Conservation (phyloP, 2,113 vertebrate species). For the Verasper variegatus region DNA sequence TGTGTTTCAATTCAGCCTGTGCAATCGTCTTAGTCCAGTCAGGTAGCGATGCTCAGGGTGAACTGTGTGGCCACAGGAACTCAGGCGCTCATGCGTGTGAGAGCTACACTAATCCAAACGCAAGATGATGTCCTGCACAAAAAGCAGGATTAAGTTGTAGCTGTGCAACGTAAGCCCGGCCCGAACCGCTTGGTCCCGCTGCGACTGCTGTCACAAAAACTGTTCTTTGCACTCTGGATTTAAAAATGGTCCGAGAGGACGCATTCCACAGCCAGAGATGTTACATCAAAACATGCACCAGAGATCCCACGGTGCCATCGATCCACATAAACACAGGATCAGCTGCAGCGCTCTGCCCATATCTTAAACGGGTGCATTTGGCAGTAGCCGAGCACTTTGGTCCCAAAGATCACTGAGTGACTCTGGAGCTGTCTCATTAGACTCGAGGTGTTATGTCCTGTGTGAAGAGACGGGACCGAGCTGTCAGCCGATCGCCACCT, state of each 20-base stretch:
- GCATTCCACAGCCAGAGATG: slow-evolving; percentile 11
- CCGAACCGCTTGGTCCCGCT: slow-evolving; percentile 35
- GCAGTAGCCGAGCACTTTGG: slow-evolving; percentile 47
- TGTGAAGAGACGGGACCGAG: slow-evolving; percentile 42
- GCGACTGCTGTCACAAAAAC: slow-evolving; percentile 28
- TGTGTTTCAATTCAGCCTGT: slow-evolving; percentile 9
- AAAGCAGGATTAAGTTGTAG: slow-evolving; percentile 45
- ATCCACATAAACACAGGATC: slow-evolving; percentile 50
- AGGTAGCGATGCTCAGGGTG: slow-evolving; percentile 13
- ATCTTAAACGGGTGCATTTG: slow-evolving; percentile 54
- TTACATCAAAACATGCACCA: slow-evolving; percentile 20
- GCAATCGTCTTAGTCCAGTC: slow-evolving; percentile 9
- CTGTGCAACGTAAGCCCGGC: slow-evolving; percentile 20
- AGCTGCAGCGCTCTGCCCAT: slow-evolving; percentile 30
- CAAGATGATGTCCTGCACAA: slow-evolving; percentile 18
- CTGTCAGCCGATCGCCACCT: slow-evolving; percentile 62
- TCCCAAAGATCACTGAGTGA: slow-evolving; percentile 70
- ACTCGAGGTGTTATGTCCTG: slow-evolving; percentile 64
- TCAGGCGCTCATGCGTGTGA: slow-evolving; percentile 21
- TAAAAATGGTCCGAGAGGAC: slow-evolving; percentile 14
- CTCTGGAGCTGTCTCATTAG: slow-evolving; percentile 73
- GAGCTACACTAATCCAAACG: slow-evolving; percentile 51
- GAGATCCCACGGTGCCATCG: slow-evolving; percentile 10
- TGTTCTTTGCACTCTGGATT: slow-evolving; percentile 31
- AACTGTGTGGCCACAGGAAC: slow-evolving; percentile 8